phyloP scores from a whole-genome alignment of 1,140 invertebrate genomes.

The Drosophila nannoptera region DNA sequence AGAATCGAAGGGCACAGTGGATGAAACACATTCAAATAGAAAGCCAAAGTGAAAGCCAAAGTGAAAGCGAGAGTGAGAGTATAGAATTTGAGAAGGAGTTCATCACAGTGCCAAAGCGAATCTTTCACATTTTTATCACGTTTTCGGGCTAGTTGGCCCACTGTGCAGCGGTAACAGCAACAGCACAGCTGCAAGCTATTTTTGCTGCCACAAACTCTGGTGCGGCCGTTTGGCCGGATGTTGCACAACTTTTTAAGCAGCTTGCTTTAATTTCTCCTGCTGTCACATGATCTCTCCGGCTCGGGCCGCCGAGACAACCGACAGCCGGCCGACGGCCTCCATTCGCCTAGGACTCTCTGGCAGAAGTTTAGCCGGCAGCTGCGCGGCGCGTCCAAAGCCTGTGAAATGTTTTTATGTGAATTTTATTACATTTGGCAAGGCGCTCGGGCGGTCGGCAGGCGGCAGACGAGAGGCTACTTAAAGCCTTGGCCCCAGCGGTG shows the following conservation, averaged over 20 bases:
- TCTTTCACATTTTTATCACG: not conserved
- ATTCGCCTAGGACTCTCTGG: not conserved
- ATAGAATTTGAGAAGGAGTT: not conserved
- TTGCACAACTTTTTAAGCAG: slow-evolving; percentile 66
- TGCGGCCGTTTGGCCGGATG: slow-evolving; percentile 46
- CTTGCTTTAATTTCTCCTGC: slow-evolving; percentile 51
- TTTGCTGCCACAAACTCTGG: slow-evolving; percentile 19
- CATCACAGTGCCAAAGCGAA: not conserved
- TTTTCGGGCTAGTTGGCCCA: slow-evolving; percentile 7
- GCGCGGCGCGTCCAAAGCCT: slow-evolving; percentile 42
- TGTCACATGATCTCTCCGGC: slow-evolving; percentile 42
- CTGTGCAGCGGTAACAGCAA: slow-evolving; percentile 18
- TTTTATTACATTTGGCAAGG: slow-evolving; percentile 70
- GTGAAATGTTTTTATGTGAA: slow-evolving; percentile 74
- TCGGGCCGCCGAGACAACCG: not conserved
- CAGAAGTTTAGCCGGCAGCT: slow-evolving; percentile 35
- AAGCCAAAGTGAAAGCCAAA: not conserved
- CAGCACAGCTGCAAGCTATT: slow-evolving; percentile 16
- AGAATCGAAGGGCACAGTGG: not conserved
- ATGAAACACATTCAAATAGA: slow-evolving; percentile 14
- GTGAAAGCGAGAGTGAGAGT: not conserved
- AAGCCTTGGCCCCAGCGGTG: slow-evolving; percentile 38
- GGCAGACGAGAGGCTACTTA: slow-evolving; percentile 29
- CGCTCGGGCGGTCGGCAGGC: not conserved
- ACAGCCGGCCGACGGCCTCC: slow-evolving; percentile 12